Base-by-base conservation (phyloP, 1,140 invertebrate genomes). In the Pogonus chalceus region DNA sequence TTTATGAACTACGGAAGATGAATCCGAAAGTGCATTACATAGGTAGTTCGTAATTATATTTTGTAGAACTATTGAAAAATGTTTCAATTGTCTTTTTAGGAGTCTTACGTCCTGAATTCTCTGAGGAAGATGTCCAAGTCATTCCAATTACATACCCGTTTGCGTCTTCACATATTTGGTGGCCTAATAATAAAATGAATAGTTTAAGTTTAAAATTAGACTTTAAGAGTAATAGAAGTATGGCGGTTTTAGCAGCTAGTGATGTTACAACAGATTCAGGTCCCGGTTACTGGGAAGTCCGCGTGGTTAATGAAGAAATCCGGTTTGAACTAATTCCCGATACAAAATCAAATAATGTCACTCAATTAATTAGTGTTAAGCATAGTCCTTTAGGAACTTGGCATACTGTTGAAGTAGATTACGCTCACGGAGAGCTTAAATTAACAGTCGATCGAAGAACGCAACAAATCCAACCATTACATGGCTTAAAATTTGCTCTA, bases 111-210 rank as follows among this genome's bases (percentile, higher is more conserved):
- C 85, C 89, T 0, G 84, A 91, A 68, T 90, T 88, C 62, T 82
- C 84, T 57, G 89, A 92, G 65, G 79, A 81, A 37, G 83, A 90
- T 68, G 87, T 92, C 9, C 82, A 88, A 63, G 84, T 90, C 21
- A 90, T 94, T 64, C 91, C 92, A 9, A 86, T 95, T 56, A 93
- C 92, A 21, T 93, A 92, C 76, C 90, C 90, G 14, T 92, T 92
- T 67, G 83, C 88, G 35, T 86, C 85, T 37, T 89, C 88, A 52
- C 87, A 91, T 68, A 88, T 92, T 68, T 86, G 85, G 82, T 88
- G 87, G 84, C 82, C 85, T 21, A 80, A 82, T 62, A 79, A 83
- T 65, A 79, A 77, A 52, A 82, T 76, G 31, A 77, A 82, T 58
- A 80, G 80, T 53, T 76, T 95, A 53, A 82, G 82, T 62, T 72